Conservation (phyloP, 2,888 invertebrate species). For the Andrena flavipes region DNA sequence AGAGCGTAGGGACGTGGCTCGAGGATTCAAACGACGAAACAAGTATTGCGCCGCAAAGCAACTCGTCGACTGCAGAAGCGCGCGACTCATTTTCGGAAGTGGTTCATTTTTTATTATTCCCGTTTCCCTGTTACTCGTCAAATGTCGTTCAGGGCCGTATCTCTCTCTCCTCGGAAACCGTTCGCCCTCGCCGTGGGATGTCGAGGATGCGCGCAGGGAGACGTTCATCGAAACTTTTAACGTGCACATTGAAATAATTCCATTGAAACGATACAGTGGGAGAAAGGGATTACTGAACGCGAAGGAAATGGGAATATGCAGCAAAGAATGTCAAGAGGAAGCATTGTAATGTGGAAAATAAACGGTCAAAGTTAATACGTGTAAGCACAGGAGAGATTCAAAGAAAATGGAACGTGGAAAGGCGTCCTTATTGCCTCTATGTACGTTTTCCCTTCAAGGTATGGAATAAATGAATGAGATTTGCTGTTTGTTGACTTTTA, state of each 20-base stretch:
- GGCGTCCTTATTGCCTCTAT: background rate
- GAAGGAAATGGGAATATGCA: background rate
- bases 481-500: background rate
- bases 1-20: constrained; percentile 3
- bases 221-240: constrained; percentile 13
- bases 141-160: constrained; percentile 49
- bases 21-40: constrained; percentile 68
- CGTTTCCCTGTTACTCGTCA: constrained; percentile 33
- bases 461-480: background rate
- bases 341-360: constrained; percentile 7
- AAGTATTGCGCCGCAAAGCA: constrained; percentile 70
- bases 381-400: constrained; percentile 4
- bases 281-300: background rate
- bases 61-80: constrained; percentile 52
- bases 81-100: constrained; percentile 75
- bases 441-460: background rate
- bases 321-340: background rate
- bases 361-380: constrained; percentile 5
- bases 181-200: background rate
- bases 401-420: background rate
- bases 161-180: constrained; percentile 6
- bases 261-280: background rate
- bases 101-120: constrained; percentile 74
- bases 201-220: background rate
- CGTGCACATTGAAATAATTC: constrained; percentile 3